Base-by-base conservation (phyloP, 2,113 vertebrate genomes). In the Brachyistius frenatus region DNA sequence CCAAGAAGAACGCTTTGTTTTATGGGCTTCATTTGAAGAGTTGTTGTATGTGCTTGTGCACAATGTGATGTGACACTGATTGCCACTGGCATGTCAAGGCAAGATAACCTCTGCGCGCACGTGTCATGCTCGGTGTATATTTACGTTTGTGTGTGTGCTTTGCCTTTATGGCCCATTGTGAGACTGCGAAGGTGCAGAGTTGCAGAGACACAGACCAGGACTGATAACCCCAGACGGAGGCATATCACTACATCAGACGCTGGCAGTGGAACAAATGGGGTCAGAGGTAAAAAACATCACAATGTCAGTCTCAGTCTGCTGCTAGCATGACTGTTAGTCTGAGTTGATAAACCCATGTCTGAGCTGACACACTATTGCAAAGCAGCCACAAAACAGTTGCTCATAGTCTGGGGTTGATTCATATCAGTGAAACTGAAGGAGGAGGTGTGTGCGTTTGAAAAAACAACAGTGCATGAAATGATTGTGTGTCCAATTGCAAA, bases 251-350 rank as follows among this genome's bases (percentile, higher is more conserved):
- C 81, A 91, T 86, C 76, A 87, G 76, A 78, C 3, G 39, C 68
- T 23, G 74, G 81, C 73, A 64, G 67, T 67, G 58, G 88, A 91
- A 91, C 89, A 91, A 89, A 93, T 81, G 72, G 67, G 91, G 89
- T 91, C 85, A 78, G 15, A 37, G 86, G 90, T 92, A 91, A 89
- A 78, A 47, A 57, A 54, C 87, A 88, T 89, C 72, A 74, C 61
- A 57, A 76, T 86, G 89, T 88, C 87, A 87, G 72, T 50, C 75
- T 67, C 70, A 55, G 47, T 62, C 80, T 66, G 70, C 66, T 33
- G 53, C 75, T 57, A 50, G 32, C 54, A 5, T 79, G 78, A 81
- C 61, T 77, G 81, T 70, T 30, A 32, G 53, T 55, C 32, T 37
- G 65, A 70, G 80, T 62, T 58, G 81, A 86, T 73, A 80, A 69